Evolutionary conservation across 1,140 invertebrate species (phyloP).

Genomic region (Cepaea nemoralis): DNA sequence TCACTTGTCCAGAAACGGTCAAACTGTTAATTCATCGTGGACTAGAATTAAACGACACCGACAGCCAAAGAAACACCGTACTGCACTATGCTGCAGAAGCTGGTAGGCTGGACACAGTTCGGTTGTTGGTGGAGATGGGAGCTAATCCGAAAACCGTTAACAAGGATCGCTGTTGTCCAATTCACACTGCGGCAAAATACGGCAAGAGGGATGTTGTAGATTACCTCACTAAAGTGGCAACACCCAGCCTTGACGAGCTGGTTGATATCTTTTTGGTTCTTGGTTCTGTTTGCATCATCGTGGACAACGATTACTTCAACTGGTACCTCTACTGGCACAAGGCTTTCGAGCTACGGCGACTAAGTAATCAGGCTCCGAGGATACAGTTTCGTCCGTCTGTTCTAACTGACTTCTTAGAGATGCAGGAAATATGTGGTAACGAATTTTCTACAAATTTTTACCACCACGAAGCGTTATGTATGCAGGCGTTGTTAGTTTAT

Average conservation of each 20-base stretch:
- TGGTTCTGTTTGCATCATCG: conserved; percentile 16
- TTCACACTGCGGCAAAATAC: conserved; percentile 22
- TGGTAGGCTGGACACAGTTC: conserved; percentile 19
- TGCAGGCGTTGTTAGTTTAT: conserved; percentile 26
- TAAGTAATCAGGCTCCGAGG: background rate
- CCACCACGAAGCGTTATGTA: background rate
- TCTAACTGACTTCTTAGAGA: background rate
- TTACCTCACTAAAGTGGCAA: conserved; percentile 3
- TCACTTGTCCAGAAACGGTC: background rate
- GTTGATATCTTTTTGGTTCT: background rate
- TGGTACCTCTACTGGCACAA: conserved; percentile 19
- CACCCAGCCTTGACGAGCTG: background rate
- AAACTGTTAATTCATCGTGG: background rate
- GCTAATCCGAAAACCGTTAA: conserved; percentile 6
- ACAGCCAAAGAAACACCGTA: background rate
- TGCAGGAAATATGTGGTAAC: background rate
- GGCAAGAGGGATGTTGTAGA: conserved; percentile 2
- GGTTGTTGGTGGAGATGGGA: conserved; percentile 15
- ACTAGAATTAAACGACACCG: conserved; percentile 12
- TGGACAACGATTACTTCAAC: background rate
- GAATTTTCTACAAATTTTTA: background rate
- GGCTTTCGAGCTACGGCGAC: background rate
- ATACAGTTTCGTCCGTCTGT: background rate
- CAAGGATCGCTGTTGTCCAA: background rate
- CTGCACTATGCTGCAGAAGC: conserved; percentile 27